These are phyloP conservation scores for Sebastes kiyomatsui DNA, from an alignment of 2,797 vertebrate genomes.

Conservation along the genomic window DNA sequence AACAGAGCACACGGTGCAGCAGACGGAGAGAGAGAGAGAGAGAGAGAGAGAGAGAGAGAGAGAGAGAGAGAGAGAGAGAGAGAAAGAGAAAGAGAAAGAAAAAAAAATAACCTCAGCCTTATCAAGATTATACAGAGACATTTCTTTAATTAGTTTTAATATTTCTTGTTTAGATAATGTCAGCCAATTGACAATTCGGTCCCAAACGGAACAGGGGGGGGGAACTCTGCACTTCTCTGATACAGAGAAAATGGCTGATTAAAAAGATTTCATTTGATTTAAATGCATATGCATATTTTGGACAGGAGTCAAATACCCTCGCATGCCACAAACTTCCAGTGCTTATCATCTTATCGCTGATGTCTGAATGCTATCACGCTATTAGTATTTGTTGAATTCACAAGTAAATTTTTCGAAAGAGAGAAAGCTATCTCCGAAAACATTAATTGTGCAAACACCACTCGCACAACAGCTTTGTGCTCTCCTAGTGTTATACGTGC, in stretches of 20 bases:
- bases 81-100: background rate
- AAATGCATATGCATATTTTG: slow-evolving; percentile 66
- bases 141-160: slow-evolving; percentile 88
- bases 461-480: slow-evolving; percentile 27
- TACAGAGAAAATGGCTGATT: slow-evolving; percentile 67
- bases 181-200: slow-evolving; percentile 81
- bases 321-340: slow-evolving; percentile 42
- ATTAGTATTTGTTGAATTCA: slow-evolving; percentile 55
- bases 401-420: slow-evolving; percentile 8
- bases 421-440: slow-evolving; percentile 45
- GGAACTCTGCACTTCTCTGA: slow-evolving; percentile 63
- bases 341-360: slow-evolving; percentile 40
- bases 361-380: slow-evolving; percentile 35
- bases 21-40: slow-evolving; percentile 2
- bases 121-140: slow-evolving; percentile 84
- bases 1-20: slow-evolving; percentile 63
- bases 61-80: background rate
- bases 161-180: slow-evolving; percentile 85
- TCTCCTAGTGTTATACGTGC: slow-evolving; percentile 30
- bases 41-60: background rate
- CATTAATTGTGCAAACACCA: slow-evolving; percentile 68
- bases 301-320: slow-evolving; percentile 72
- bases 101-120: slow-evolving; percentile 74
- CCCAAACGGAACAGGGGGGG: slow-evolving; percentile 67
- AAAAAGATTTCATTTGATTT: slow-evolving; percentile 73